These are phyloP conservation scores for Drosophila tani DNA, from an alignment of 1,140 invertebrate species.

Conservation along the genomic window DNA sequence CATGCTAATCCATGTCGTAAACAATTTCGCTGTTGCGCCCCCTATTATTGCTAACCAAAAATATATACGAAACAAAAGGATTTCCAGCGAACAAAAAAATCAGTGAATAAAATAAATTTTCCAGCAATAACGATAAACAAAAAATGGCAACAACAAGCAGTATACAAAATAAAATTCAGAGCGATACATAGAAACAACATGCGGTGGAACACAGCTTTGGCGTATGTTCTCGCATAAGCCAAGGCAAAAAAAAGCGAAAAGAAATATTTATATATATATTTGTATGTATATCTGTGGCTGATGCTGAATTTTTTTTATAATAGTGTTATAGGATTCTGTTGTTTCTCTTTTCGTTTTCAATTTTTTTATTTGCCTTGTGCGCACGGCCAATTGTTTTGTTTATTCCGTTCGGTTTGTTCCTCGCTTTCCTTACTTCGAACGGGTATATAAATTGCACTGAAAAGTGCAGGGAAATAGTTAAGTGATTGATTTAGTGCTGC, in stretches of 20 bases:
- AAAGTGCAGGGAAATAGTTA: slow-evolving; percentile 62
- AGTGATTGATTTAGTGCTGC: slow-evolving; percentile 70
- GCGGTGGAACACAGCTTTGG: slow-evolving; percentile 48
- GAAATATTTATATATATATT: slow-evolving; percentile 10
- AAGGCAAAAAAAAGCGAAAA: slow-evolving; percentile 19
- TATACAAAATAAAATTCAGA: slow-evolving; percentile 6
- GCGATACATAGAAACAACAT: slow-evolving; percentile 15
- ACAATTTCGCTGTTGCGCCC: slow-evolving; percentile 27
- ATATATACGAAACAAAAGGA: slow-evolving; percentile 33
- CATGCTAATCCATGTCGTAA: slow-evolving; percentile 41
- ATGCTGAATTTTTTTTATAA: slow-evolving; percentile 33
- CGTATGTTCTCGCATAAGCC: slow-evolving; percentile 49
- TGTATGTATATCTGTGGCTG: background rate
- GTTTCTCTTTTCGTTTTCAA: slow-evolving; percentile 8
- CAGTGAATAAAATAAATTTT: slow-evolving; percentile 31
- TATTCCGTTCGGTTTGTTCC: slow-evolving; percentile 43
- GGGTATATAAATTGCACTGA: slow-evolving; percentile 44
- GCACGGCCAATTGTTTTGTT: slow-evolving; percentile 55
- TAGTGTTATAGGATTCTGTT: slow-evolving; percentile 9
- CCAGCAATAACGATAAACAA: slow-evolving; percentile 35
- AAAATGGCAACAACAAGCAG: slow-evolving; percentile 5
- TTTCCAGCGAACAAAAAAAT: slow-evolving; percentile 3
- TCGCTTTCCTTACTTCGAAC: slow-evolving; percentile 20
- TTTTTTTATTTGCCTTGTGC: slow-evolving; percentile 31
- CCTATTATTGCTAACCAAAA: slow-evolving; percentile 42